These are phyloP conservation scores for Macroglossus sobrinus DNA, from an alignment of 2,113 vertebrate genomes.

Conservation along the genomic window DNA sequence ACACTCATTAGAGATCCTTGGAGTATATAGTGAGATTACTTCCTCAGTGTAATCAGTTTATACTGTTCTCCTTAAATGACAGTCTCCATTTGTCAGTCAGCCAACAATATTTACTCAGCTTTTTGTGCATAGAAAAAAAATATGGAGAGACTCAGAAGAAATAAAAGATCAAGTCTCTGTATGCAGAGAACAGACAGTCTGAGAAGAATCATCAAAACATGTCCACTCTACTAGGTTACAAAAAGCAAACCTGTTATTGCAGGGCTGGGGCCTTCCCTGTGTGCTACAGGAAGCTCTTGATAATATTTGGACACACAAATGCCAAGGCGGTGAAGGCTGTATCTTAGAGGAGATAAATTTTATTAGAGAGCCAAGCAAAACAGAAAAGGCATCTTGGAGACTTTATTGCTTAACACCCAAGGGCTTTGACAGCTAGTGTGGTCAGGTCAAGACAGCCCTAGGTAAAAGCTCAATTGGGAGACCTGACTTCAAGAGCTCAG, in stretches of 20 bases:
- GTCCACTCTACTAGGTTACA: background rate
- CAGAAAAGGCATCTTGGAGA: background rate
- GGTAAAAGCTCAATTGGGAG: background rate
- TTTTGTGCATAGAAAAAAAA: background rate
- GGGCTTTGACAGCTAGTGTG: rapidly evolving
- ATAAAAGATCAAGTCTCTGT: background rate
- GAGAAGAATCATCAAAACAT: background rate
- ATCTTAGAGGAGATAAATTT: background rate
- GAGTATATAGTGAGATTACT: background rate
- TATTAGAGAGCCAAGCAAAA: background rate
- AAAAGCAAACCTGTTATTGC: background rate
- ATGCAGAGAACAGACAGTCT: background rate
- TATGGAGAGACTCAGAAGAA: background rate
- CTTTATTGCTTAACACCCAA: background rate
- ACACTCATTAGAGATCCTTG: slow-evolving; percentile 10
- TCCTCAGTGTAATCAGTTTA: background rate
- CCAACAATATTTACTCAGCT: background rate
- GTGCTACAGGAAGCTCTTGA: rapidly evolving
- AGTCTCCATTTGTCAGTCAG: background rate
- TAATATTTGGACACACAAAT: background rate
- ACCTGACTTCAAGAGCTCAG: background rate
- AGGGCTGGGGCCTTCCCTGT: rapidly evolving
- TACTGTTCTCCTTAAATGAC: background rate
- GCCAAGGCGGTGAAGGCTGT: background rate
- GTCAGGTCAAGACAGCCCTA: background rate